phyloP scores from a whole-genome alignment of 2,888 invertebrate species.

The Rotaria macrura region DNA sequence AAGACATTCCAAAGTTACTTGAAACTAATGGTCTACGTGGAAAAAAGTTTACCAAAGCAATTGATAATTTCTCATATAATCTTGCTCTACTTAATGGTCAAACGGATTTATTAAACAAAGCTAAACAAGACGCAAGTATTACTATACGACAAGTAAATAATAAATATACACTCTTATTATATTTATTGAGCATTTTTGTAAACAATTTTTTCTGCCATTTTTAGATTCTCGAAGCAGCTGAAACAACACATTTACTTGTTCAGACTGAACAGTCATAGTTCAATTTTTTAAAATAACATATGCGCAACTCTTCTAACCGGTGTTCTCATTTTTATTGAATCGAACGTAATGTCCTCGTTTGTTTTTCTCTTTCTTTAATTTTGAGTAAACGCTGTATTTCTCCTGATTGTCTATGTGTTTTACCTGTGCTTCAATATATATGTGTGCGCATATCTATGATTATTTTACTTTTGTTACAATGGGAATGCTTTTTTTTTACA shows the following conservation, averaged over 20 bases:
- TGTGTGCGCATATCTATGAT: neutral
- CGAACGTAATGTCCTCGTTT: neutral
- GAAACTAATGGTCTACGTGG: neutral
- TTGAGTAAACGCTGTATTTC: neutral
- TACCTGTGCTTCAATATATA: neutral
- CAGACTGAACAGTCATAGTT: neutral
- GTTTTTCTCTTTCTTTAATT: neutral
- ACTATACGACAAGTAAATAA: neutral
- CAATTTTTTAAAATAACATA: too few species aligned
- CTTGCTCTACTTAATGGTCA: neutral
- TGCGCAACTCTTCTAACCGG: neutral
- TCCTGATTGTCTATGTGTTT: neutral
- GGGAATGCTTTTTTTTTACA: neutral
- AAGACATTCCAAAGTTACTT: conserved; percentile 2
- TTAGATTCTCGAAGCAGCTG: conserved; percentile 16
- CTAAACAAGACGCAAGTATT: conserved; percentile 13
- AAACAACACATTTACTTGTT: conserved; percentile 5
- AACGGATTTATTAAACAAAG: conserved; percentile 17
- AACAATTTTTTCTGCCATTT: neutral
- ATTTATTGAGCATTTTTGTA: too few species aligned
- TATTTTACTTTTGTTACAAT: neutral
- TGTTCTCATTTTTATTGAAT: neutral
- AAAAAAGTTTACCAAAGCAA: neutral
- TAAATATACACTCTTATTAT: too few species aligned
- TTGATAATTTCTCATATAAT: conserved; percentile 20